phyloP scores from a whole-genome alignment of 2,888 invertebrate genomes.

The Pecten maximus region DNA sequence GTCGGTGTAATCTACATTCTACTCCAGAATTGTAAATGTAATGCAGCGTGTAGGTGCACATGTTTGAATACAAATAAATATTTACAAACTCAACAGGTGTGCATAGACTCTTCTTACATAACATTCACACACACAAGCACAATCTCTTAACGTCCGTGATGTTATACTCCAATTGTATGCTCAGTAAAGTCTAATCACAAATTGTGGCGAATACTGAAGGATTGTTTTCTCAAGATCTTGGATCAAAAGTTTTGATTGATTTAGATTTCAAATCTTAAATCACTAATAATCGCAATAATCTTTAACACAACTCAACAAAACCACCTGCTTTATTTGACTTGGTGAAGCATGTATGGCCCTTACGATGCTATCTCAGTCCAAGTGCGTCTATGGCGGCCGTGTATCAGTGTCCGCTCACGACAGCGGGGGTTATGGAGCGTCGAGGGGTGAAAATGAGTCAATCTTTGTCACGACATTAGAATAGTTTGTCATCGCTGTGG shows the following conservation, averaged over 20 bases:
- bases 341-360: not conserved
- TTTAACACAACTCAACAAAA: slow-evolving; percentile 13
- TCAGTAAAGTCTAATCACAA: not conserved
- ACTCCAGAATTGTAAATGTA: not conserved
- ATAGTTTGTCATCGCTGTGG: not conserved
- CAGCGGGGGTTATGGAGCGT: not conserved
- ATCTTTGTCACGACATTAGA: not conserved
- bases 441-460: not conserved
- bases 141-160: not conserved
- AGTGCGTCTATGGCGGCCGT: not conserved
- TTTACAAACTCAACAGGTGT: slow-evolving; percentile 17
- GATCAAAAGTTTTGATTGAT: not conserved
- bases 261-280: slow-evolving; percentile 22
- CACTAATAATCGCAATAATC: not conserved
- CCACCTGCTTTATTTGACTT: slow-evolving; percentile 6
- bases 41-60: slow-evolving; percentile 2
- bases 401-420: slow-evolving; percentile 1
- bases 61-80: slow-evolving; percentile 24
- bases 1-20: not conserved
- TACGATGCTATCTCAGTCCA: not conserved
- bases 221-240: not conserved
- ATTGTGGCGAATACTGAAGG: not conserved
- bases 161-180: not conserved
- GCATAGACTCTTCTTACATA: not conserved
- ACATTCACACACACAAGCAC: not conserved